Conservation (phyloP, 1,140 invertebrate genomes). For the Euwallacea similis region DNA sequence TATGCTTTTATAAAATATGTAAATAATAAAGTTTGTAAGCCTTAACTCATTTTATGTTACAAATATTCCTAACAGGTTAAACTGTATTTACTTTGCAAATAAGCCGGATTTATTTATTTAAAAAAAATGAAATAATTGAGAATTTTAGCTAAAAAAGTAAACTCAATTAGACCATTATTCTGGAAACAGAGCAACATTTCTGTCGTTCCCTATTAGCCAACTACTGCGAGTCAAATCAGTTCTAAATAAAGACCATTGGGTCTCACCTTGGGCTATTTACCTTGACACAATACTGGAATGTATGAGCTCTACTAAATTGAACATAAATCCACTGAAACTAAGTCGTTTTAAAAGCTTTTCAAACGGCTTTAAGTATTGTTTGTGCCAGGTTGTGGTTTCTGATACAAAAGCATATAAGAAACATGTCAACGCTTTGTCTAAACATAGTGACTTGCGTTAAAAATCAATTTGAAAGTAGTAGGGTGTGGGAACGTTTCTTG, state of each 20-base stretch:
- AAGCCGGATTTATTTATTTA: background rate
- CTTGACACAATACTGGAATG: conserved; percentile 10
- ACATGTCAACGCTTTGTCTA: conserved; percentile 20
- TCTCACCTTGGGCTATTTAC: conserved; percentile 20
- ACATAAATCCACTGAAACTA: conserved; percentile 18
- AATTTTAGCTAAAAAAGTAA: background rate
- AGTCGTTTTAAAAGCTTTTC: conserved; percentile 14
- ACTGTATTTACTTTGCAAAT: background rate
- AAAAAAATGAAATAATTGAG: background rate
- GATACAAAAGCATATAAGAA: conserved; percentile 13
- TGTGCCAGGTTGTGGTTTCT: conserved; percentile 21
- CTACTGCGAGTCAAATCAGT: conserved; percentile 15
- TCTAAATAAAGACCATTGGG: conserved; percentile 8
- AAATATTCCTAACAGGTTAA: too few relatives aligned
- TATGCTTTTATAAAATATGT: background rate
- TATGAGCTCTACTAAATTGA: conserved; percentile 15
- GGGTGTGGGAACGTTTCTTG: background rate
- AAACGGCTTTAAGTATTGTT: conserved; percentile 10
- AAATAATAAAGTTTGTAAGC: too few relatives aligned
- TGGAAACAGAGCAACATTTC: background rate
- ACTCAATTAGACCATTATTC: background rate
- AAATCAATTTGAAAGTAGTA: conserved; percentile 13
- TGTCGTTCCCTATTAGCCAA: background rate
- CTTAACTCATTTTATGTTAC: too few relatives aligned
- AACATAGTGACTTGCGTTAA: conserved; percentile 23